Percentiles rank a stretch among this genome's conserved stretches.
Conservation (phyloP, 1,140 invertebrate species). For the Ladona fulva region DNA sequence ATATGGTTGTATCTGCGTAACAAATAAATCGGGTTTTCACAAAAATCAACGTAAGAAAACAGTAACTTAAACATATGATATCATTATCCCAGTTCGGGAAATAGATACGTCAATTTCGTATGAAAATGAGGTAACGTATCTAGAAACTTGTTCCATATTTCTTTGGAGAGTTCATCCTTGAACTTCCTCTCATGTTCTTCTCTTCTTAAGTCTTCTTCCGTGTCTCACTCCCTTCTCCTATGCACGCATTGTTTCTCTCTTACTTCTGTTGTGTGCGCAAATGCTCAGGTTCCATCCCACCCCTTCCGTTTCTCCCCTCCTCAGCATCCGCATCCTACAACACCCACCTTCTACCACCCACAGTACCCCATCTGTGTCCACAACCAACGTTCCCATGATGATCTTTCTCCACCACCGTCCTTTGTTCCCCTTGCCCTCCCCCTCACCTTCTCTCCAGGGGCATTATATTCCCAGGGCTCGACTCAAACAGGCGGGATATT, state of each 20-base stretch:
- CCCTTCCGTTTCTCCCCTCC: no score
- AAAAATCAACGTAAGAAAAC: no score
- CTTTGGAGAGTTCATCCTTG: no score
- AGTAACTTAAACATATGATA: no score
- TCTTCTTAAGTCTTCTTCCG: constrained; percentile 25
- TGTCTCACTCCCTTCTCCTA: constrained; percentile 25
- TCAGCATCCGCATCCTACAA: no score
- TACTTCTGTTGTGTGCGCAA: not conserved
- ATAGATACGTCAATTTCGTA: no score
- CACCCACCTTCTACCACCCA: constrained; percentile 15
- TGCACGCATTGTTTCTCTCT: not conserved
- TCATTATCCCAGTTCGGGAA: no score
- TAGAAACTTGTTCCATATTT: no score
- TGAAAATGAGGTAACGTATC: no score
- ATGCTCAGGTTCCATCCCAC: not conserved
- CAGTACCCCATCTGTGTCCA: constrained; percentile 17
- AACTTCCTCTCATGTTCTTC: not conserved
- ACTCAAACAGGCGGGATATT: not conserved
- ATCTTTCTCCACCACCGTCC: constrained; percentile 12
- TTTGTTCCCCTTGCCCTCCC: constrained; percentile 10
- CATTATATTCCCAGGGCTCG: not conserved
- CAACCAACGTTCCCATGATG: constrained; percentile 17
- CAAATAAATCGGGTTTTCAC: no score
- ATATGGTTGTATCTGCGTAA: no score
- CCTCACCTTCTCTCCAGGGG: constrained; percentile 16